These are phyloP conservation scores for Vulpes ferrilata DNA, from an alignment of 2,113 vertebrate genomes.

Conservation along the genomic window DNA sequence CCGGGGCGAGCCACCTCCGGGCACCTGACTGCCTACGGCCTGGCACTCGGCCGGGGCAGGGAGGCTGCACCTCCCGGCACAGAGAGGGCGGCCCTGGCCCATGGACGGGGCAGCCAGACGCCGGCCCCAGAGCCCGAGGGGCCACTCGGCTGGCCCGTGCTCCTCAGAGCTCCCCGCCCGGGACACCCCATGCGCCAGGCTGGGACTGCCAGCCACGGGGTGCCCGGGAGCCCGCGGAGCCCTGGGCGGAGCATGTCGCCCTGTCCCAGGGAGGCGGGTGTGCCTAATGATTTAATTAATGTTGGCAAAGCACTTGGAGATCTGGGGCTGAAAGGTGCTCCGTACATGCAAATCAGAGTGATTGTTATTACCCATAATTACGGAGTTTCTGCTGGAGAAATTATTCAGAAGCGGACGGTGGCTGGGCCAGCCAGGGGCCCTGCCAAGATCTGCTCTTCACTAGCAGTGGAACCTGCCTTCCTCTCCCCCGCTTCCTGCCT, in stretches of 20 bases:
- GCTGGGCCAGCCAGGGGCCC: slow-evolving; percentile 1
- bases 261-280: not conserved
- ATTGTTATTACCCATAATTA: slow-evolving; percentile 72
- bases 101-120: not conserved
- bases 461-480: not conserved
- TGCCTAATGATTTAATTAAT: slow-evolving; percentile 69
- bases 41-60: not conserved
- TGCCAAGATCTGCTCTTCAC: slow-evolving; percentile 31
- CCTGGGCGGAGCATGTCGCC: not conserved
- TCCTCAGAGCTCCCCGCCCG: not conserved
- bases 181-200: not conserved
- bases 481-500: not conserved
- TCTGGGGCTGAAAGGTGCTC: slow-evolving; percentile 57
- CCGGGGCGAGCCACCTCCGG: not conserved
- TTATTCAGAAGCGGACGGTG: slow-evolving; percentile 40
- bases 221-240: not conserved
- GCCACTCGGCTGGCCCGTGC: not conserved
- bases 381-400: slow-evolving; percentile 64
- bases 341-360: slow-evolving; percentile 66
- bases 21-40: not conserved
- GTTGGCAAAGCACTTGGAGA: slow-evolving; percentile 74
- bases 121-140: not conserved
- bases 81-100: not conserved
- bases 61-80: not conserved
- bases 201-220: not conserved